These are phyloP conservation scores for Rhyzopertha dominica DNA, from an alignment of 1,140 invertebrate genomes.

Conservation along the genomic window DNA sequence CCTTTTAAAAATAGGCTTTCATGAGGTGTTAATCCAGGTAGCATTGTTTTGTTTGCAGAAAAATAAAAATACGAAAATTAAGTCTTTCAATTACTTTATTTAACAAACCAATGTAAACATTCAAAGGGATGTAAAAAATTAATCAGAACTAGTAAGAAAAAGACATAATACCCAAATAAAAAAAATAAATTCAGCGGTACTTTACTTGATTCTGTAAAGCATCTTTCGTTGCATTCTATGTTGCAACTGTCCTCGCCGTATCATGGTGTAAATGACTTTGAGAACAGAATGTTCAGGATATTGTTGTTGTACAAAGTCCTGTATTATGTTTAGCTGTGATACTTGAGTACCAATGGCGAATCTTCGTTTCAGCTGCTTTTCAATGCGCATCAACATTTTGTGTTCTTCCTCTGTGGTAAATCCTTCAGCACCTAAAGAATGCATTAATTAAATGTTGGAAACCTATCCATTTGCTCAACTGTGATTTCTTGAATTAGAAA, in stretches of 20 bases:
- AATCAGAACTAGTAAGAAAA: no score
- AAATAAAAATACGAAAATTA: no score
- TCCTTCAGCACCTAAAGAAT: constrained; percentile 80
- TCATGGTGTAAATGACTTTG: constrained; percentile 92
- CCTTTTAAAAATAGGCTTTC: constrained; percentile 43
- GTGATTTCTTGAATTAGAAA: no score
- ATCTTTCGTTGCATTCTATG: constrained; percentile 95
- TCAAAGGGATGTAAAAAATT: no score
- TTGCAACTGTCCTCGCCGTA: constrained; percentile 90
- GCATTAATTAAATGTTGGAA: constrained; percentile 1
- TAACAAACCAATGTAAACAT: no score
- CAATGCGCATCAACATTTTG: constrained; percentile 82
- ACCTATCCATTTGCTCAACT: neutral
- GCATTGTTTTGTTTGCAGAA: no score
- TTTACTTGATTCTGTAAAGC: constrained; percentile 89
- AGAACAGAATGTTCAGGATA: constrained; percentile 82
- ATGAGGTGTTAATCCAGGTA: no score
- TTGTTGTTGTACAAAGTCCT: constrained; percentile 91
- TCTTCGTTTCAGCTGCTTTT: constrained; percentile 90
- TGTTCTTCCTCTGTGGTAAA: constrained; percentile 95
- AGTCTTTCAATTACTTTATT: no score
- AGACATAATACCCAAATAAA: no score
- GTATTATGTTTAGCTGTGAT: constrained; percentile 88
- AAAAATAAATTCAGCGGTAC: no score
- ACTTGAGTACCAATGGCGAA: constrained; percentile 97